Percentiles rank a stretch among this genome's conserved stretches.
phyloP scores from a whole-genome alignment of 1,140 invertebrate species.

The Leptopilina clavipes region DNA sequence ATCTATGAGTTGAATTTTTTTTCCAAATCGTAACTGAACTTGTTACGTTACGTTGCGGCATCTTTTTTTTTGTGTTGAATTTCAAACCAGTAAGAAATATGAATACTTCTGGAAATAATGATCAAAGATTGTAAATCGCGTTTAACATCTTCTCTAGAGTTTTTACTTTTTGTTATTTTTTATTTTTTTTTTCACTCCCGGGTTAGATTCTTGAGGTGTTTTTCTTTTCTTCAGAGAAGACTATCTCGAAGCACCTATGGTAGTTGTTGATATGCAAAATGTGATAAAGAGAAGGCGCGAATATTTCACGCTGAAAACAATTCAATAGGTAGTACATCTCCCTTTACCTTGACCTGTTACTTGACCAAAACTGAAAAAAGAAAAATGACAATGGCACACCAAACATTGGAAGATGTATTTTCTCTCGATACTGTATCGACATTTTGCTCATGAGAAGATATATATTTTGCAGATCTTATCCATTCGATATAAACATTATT shows the following conservation, averaged over 20 bases:
- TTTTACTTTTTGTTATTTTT: no score
- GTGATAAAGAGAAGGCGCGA: constrained; percentile 14
- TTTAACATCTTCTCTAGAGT: not conserved
- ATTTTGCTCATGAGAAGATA: not conserved
- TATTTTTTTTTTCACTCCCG: not conserved
- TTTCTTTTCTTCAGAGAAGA: not conserved
- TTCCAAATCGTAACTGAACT: no score
- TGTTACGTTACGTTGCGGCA: no score
- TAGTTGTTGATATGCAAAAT: constrained; percentile 22
- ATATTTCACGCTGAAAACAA: constrained; percentile 18
- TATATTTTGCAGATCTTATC: constrained; percentile 22
- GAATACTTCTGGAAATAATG: not conserved
- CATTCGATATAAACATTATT: constrained; percentile 8
- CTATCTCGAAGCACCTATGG: not conserved
- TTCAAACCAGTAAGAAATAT: no score
- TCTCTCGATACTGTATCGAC: constrained; percentile 22
- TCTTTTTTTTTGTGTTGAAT: no score
- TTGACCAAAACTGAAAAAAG: not conserved
- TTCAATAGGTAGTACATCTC: constrained; percentile 28
- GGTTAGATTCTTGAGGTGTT: not conserved
- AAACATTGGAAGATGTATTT: constrained; percentile 13
- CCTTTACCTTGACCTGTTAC: constrained; percentile 28
- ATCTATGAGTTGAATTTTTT: no score
- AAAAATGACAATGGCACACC: constrained; percentile 28
- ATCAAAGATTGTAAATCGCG: not conserved